These are phyloP conservation scores for Jaculus jaculus DNA, from an alignment of 2,113 vertebrate genomes.

Conservation along the genomic window DNA sequence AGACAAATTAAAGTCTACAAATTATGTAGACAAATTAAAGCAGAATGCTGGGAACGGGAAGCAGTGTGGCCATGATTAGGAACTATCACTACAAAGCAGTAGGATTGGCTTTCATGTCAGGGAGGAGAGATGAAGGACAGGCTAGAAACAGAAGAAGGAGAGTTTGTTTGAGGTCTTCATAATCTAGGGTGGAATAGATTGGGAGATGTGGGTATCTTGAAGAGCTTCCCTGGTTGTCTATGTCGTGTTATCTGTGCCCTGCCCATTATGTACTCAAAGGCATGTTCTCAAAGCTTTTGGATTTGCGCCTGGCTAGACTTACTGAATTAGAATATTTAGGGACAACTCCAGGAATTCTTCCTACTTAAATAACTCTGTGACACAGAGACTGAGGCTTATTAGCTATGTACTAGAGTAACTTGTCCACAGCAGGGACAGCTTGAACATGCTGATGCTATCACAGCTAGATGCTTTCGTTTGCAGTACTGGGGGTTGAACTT, in stretches of 20 bases:
- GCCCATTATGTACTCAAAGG: background rate
- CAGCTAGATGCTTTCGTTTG: background rate
- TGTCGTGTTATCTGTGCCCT: background rate
- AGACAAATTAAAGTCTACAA: background rate
- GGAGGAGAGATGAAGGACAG: background rate
- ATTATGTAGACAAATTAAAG: conserved; percentile 9
- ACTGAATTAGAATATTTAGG: conserved; percentile 10
- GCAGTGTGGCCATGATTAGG: too few relatives aligned
- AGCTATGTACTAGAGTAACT: conserved; percentile 1
- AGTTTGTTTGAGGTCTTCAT: background rate
- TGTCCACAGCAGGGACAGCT: background rate
- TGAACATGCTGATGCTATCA: background rate
- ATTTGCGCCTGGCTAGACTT: background rate
- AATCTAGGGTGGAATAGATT: rapidly evolving
- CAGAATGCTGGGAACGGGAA: conserved; percentile 19
- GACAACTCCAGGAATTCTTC: background rate
- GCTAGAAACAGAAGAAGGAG: too few relatives aligned
- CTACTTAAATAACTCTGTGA: background rate
- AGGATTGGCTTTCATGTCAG: background rate
- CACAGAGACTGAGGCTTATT: background rate
- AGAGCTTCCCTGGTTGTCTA: background rate
- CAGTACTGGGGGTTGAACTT: too few relatives aligned
- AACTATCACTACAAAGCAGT: background rate
- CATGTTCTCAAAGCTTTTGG: background rate
- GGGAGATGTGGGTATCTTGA: background rate